These are phyloP conservation scores for Cyphomyrmex costatus DNA, from an alignment of 1,140 invertebrate species.

Conservation along the genomic window DNA sequence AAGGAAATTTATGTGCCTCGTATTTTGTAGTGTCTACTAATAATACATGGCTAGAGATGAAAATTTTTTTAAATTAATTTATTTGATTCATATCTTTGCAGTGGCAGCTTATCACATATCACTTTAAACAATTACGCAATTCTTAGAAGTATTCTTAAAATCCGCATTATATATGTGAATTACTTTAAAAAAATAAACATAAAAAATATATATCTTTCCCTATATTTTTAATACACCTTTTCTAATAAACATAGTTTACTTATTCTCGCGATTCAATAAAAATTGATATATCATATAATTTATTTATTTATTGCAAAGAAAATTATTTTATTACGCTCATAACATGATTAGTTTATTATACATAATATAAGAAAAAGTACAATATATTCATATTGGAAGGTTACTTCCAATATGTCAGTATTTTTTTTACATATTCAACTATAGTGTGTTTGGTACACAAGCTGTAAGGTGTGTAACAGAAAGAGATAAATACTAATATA, in stretches of 20 bases:
- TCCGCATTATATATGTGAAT: constrained; percentile 65
- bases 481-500: constrained; percentile 22
- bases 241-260: not conserved
- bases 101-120: constrained; percentile 79
- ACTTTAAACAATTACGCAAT: constrained; percentile 71
- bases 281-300: too few species aligned
- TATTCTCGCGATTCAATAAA: too few species aligned
- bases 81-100: constrained; percentile 77
- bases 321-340: constrained; percentile 5
- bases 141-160: constrained; percentile 67
- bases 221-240: not conserved
- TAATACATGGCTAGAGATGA: constrained; percentile 62
- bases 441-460: not conserved
- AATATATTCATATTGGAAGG: not conserved
- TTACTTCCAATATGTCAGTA: not conserved
- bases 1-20: constrained; percentile 79
- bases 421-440: constrained; percentile 1
- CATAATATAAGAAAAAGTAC: constrained; percentile 9
- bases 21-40: constrained; percentile 71
- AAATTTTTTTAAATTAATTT: constrained; percentile 78
- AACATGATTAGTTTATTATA: too few species aligned
- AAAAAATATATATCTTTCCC: constrained; percentile 39
- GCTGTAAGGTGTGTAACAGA: not conserved
- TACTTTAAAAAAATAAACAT: constrained; percentile 73
- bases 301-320: not conserved